phyloP scores from a whole-genome alignment of 2,113 vertebrate species.

The Tylochromis polylepis region DNA sequence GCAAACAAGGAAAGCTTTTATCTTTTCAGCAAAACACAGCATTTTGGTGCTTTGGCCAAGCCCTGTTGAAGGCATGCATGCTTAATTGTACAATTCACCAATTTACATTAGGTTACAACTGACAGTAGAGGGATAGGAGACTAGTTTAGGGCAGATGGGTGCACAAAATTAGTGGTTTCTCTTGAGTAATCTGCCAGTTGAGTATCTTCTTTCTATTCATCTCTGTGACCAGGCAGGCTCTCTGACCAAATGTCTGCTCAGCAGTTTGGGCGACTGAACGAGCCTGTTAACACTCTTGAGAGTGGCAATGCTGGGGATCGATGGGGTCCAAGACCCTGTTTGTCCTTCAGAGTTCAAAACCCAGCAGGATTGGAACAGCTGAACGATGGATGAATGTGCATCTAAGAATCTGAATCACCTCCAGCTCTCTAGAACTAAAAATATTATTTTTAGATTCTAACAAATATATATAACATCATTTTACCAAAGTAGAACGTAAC shows the following conservation, averaged over 20 bases:
- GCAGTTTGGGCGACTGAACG: not conserved
- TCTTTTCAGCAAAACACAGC: not conserved
- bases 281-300: slow-evolving; percentile 6
- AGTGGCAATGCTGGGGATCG: not conserved
- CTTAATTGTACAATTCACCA: not conserved
- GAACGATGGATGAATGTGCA: not conserved
- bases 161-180: not conserved
- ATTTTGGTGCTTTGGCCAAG: not conserved
- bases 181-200: not conserved
- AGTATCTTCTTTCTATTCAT: slow-evolving; percentile 8
- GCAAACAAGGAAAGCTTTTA: slow-evolving; percentile 5
- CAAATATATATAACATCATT: not conserved
- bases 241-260: slow-evolving; percentile 5
- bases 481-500: not conserved
- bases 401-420: not conserved
- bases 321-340: not conserved
- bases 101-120: slow-evolving; percentile 4
- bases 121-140: not conserved
- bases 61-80: not conserved
- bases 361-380: not conserved
- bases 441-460: not conserved
- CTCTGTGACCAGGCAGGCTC: not conserved
- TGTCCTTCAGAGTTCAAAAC: not conserved
- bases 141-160: not conserved
- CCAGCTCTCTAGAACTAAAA: not conserved